Conservation (phyloP, 2,113 vertebrate genomes). For the Choloepus hoffmanni region DNA sequence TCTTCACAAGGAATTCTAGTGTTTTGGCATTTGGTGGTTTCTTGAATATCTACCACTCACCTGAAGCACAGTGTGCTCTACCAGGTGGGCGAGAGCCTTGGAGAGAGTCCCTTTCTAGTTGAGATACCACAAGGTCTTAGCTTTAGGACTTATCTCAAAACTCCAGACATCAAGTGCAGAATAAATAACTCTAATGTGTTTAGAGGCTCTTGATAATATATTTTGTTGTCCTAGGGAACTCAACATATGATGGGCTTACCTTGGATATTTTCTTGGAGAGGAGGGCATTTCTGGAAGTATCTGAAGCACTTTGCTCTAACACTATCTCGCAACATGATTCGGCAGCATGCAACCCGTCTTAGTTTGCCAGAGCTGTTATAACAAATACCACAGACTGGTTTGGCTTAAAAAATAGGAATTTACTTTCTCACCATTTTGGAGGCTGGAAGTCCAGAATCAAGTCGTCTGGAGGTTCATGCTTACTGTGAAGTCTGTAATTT, state of each 20-base stretch:
- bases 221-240: neutral
- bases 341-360: neutral
- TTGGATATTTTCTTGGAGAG: neutral
- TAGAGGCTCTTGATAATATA: neutral
- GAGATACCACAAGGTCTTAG: neutral
- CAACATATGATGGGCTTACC: neutral
- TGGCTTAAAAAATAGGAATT: no score
- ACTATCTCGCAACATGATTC: neutral
- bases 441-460: no score
- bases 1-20: neutral
- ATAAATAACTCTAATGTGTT: neutral
- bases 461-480: no score
- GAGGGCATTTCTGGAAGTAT: neutral
- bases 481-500: no score
- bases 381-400: no score
- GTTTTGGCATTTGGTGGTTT: neutral
- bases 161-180: neutral
- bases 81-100: neutral
- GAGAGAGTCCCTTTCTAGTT: neutral
- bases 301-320: neutral
- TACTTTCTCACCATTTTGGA: no score
- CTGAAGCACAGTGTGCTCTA: neutral
- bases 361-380: no score
- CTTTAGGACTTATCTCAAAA: neutral
- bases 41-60: neutral